These are phyloP conservation scores for Centropus bengalensis DNA, from an alignment of 2,113 vertebrate genomes.

Conservation along the genomic window DNA sequence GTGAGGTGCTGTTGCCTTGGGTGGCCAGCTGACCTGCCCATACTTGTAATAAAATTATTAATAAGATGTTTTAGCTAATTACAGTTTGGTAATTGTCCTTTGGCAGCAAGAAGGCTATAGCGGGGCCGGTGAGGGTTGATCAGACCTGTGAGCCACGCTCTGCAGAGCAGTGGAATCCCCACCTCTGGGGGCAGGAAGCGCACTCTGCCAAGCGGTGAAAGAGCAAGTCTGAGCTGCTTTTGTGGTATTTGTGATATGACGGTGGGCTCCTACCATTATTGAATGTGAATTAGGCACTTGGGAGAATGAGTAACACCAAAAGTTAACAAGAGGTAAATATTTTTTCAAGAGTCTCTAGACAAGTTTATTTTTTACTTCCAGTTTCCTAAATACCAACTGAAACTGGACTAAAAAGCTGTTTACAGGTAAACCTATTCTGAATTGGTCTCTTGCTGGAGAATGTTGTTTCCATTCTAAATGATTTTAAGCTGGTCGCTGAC, in stretches of 20 bases:
- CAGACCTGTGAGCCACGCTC: not conserved
- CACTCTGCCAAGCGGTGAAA: not conserved
- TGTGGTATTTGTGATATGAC: fast-evolving
- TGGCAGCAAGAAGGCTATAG: not conserved
- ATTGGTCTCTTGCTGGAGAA: not conserved
- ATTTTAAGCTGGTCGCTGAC: not conserved
- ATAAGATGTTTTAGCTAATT: not conserved
- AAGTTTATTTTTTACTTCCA: not conserved
- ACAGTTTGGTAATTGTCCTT: not conserved
- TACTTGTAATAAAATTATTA: not conserved
- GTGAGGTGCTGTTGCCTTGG: not conserved
- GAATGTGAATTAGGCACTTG: not conserved
- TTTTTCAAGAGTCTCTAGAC: not conserved
- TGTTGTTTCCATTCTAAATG: not conserved
- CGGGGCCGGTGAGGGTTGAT: not conserved
- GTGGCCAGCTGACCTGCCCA: fast-evolving
- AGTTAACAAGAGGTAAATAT: not conserved
- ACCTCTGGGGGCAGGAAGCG: not conserved
- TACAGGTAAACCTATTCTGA: not conserved
- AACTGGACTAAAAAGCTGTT: not conserved
- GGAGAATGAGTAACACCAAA: not conserved
- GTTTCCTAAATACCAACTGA: not conserved
- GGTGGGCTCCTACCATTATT: not conserved
- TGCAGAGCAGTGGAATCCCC: not conserved
- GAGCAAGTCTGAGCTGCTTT: not conserved